These are phyloP conservation scores for Dermochelys coriacea DNA, from an alignment of 2,797 vertebrate species.

Conservation along the genomic window DNA sequence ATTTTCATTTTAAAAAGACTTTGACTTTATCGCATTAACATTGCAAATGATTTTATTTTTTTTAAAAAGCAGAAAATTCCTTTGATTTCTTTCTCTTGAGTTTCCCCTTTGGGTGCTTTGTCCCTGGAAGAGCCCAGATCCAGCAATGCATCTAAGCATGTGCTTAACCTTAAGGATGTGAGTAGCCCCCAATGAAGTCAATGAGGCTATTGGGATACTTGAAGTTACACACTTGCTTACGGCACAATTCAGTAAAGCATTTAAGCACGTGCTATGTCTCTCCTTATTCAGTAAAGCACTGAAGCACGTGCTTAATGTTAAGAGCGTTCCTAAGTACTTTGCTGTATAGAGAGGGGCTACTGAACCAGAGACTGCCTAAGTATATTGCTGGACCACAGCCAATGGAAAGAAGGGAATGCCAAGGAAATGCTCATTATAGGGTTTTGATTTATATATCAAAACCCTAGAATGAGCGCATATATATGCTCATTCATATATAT, in stretches of 20 bases:
- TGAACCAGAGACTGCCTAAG: neutral
- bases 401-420: neutral
- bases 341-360: neutral
- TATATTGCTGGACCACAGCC: neutral
- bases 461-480: no score
- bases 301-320: fast-evolving
- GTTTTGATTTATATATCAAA: neutral
- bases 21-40: slow-evolving; percentile 3
- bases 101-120: neutral
- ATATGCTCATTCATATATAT: no score
- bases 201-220: fast-evolving
- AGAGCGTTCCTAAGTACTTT: fast-evolving
- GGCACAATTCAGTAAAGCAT: fast-evolving
- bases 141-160: neutral
- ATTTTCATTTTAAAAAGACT: neutral
- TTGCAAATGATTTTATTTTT: neutral
- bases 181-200: neutral
- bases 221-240: neutral
- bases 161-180: neutral
- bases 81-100: neutral
- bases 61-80: fast-evolving
- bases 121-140: neutral
- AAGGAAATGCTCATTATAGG: neutral
- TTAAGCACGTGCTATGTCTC: neutral
- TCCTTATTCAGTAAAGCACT: neutral